phyloP scores from a whole-genome alignment of 2,113 vertebrate species.

The Hippocampus barbouri region DNA sequence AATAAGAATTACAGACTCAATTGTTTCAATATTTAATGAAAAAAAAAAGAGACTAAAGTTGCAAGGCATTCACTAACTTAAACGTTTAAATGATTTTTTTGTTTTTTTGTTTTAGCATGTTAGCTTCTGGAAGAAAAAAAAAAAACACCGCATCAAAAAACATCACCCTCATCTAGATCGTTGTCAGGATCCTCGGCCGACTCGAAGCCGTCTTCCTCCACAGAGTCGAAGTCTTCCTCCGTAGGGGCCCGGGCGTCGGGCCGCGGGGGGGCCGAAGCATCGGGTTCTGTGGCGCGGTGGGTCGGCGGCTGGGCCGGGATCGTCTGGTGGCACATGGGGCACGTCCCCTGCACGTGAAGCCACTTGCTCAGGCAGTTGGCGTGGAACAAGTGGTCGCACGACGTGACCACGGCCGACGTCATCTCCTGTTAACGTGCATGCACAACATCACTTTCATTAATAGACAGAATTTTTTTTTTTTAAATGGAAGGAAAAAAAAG shows the following conservation, averaged over 20 bases:
- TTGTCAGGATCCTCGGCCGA: background rate
- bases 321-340: conserved; percentile 81
- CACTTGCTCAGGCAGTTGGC: conserved; percentile 81
- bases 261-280: background rate
- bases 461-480: no score
- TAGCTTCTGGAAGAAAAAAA: background rate
- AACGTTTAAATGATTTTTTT: no score
- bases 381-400: conserved; percentile 82
- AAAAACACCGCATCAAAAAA: background rate
- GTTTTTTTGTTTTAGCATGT: background rate
- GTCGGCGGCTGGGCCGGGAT: conserved; percentile 47
- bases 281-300: no score
- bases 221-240: background rate
- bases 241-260: background rate
- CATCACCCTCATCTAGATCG: background rate
- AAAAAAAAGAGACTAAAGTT: background rate
- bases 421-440: conserved; percentile 71
- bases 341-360: conserved; percentile 84
- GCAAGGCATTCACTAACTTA: background rate
- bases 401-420: conserved; percentile 77
- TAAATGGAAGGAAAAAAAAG: no score
- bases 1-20: no score
- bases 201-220: background rate
- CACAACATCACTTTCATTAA: background rate
- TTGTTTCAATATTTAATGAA: no score